These are phyloP conservation scores for Dipodomys spectabilis DNA, from an alignment of 2,113 vertebrate genomes.

Conservation along the genomic window DNA sequence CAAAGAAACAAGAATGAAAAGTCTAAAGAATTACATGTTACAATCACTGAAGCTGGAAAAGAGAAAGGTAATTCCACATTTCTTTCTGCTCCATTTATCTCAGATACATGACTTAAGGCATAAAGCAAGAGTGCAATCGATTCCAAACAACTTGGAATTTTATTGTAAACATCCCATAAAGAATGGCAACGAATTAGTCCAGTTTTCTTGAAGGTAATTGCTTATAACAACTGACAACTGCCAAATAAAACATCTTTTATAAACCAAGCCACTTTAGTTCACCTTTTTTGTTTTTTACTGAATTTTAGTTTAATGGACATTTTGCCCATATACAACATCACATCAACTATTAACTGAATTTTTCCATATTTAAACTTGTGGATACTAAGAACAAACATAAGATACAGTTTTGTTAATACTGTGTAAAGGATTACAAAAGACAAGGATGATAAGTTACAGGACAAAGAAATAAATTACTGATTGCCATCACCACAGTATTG, in stretches of 20 bases:
- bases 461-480: constrained; percentile 83
- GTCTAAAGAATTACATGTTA: constrained; percentile 32
- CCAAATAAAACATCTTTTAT: constrained; percentile 78
- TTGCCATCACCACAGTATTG: constrained; percentile 82
- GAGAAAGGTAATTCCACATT: constrained; percentile 60
- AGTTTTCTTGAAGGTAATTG: constrained; percentile 76
- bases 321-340: constrained; percentile 74
- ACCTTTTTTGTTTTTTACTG: constrained; percentile 68
- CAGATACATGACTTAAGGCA: constrained; percentile 71
- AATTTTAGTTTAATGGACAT: constrained; percentile 75
- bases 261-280: constrained; percentile 74
- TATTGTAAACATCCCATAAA: constrained; percentile 83
- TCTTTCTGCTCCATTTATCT: constrained; percentile 64
- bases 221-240: constrained; percentile 74
- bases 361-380: constrained; percentile 74
- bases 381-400: constrained; percentile 77
- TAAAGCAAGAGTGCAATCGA: constrained; percentile 78
- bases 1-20: constrained; percentile 62
- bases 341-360: constrained; percentile 74
- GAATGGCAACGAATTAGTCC: constrained; percentile 81
- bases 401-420: constrained; percentile 80
- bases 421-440: constrained; percentile 78
- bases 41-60: constrained; percentile 37
- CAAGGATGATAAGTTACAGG: constrained; percentile 79
- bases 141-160: constrained; percentile 84